Percentiles rank a stretch among this genome's conserved stretches.
These are phyloP conservation scores for Ooceraea biroi DNA, from an alignment of 1,140 invertebrate species.

Conservation along the genomic window DNA sequence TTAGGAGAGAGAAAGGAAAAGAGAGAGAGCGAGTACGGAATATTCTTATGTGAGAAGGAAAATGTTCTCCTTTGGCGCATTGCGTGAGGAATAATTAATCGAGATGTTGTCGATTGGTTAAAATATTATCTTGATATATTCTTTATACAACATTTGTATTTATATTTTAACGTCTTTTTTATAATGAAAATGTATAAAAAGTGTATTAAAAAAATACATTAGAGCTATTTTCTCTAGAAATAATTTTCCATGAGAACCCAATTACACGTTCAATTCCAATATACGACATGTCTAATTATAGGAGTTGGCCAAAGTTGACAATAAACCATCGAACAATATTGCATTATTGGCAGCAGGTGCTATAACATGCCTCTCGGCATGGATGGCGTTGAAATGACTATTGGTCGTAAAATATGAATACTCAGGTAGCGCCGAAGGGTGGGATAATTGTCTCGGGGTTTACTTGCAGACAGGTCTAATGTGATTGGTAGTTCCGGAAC, in stretches of 20 bases:
- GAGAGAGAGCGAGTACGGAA: not conserved
- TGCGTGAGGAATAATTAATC: not conserved
- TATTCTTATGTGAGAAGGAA: conserved; percentile 29
- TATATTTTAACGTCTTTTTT: too few relatives aligned
- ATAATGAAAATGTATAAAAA: not conserved
- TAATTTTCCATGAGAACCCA: not conserved
- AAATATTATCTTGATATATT: not conserved
- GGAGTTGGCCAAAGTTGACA: conserved; percentile 9
- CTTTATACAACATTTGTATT: not conserved
- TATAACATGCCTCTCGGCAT: not conserved
- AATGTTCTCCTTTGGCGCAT: not conserved
- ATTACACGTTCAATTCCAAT: not conserved
- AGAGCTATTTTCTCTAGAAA: too few relatives aligned
- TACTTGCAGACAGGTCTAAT: conserved; percentile 68
- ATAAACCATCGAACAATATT: conserved; percentile 21
- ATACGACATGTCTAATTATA: not conserved
- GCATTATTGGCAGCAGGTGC: not conserved
- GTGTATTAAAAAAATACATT: not conserved
- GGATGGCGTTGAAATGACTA: conserved; percentile 30
- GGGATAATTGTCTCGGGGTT: conserved; percentile 70
- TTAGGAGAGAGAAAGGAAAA: not conserved
- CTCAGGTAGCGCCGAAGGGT: conserved; percentile 1
- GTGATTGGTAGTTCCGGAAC: conserved; percentile 65
- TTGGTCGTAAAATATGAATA: conserved; percentile 51
- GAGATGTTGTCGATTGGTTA: too few relatives aligned